Evolutionary conservation across 1,140 invertebrate species (phyloP).

Genomic region (Atta texana): DNA sequence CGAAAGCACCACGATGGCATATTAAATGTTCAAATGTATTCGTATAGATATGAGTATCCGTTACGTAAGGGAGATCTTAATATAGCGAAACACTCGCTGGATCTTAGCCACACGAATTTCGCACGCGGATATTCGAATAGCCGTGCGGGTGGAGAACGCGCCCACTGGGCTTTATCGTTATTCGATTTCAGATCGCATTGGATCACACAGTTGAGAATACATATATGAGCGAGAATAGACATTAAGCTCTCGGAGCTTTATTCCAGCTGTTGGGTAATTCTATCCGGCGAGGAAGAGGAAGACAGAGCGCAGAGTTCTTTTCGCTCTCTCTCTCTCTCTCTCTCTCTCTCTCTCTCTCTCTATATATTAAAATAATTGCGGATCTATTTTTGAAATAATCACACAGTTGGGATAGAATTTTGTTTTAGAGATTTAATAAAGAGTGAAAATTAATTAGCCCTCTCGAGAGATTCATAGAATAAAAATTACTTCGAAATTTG

Average conservation of each 20-base stretch:
- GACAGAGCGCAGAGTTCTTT: not conserved
- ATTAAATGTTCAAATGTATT: constrained; percentile 72
- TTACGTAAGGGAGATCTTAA: constrained; percentile 78
- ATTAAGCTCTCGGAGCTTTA: not conserved
- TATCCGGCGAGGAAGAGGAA: not conserved
- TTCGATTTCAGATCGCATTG: constrained; percentile 39
- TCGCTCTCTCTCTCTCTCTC: too few relatives aligned
- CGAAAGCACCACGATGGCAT: constrained; percentile 53
- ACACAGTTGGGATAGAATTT: not conserved
- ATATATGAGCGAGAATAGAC: not conserved
- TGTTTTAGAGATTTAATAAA: not conserved
- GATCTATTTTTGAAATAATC: not conserved
- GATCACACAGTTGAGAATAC: not conserved
- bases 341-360: too few relatives aligned
- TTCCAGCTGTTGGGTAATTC: not conserved
- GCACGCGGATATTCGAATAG: constrained; percentile 50
- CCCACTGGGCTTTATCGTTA: constrained; percentile 16
- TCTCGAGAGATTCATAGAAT: not conserved
- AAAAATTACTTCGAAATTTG: constrained; percentile 25
- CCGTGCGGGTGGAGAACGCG: constrained; percentile 13
- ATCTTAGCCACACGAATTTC: constrained; percentile 75
- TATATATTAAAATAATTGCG: constrained; percentile 9
- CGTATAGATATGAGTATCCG: constrained; percentile 73
- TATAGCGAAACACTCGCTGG: constrained; percentile 79
- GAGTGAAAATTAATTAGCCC: not conserved